A percentile compares a stretch with the other conserved stretches of the same genome.
phyloP scores from a whole-genome alignment of 2,797 vertebrate species.

The Brachyrhaphis roseni region DNA sequence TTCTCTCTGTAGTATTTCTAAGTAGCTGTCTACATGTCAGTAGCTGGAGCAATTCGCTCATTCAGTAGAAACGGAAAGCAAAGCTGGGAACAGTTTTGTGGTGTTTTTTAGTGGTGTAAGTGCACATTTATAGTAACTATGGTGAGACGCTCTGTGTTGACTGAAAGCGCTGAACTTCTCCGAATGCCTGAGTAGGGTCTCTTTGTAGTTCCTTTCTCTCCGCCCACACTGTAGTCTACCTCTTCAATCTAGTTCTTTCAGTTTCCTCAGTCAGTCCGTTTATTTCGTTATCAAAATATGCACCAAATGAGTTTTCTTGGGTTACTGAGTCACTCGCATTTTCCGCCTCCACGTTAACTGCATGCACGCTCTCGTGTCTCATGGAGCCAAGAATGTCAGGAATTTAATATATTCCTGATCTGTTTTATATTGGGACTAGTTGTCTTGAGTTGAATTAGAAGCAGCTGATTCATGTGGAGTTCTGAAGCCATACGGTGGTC shows the following conservation, averaged over 20 bases:
- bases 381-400: slow-evolving; percentile 30
- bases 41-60: neutral
- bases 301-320: neutral
- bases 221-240: slow-evolving; percentile 16
- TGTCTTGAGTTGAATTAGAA: slow-evolving; percentile 55
- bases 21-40: slow-evolving; percentile 16
- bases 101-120: neutral
- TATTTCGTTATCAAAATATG: slow-evolving; percentile 1
- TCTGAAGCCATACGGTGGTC: slow-evolving; percentile 41
- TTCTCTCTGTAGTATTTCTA: slow-evolving; percentile 35
- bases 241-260: slow-evolving; percentile 19
- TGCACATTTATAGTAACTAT: slow-evolving; percentile 60
- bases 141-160: slow-evolving; percentile 32
- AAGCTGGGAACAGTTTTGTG: neutral
- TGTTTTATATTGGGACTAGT: slow-evolving; percentile 38
- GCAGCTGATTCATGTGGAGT: slow-evolving; percentile 61
- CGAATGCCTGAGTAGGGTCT: slow-evolving; percentile 39
- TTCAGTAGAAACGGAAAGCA: neutral
- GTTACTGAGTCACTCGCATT: slow-evolving; percentile 36
- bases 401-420: slow-evolving; percentile 40
- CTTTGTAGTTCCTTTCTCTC: slow-evolving; percentile 10
- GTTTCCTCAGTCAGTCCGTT: slow-evolving; percentile 11
- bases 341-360: neutral
- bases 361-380: neutral
- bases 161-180: slow-evolving; percentile 37